These are phyloP conservation scores for Zaprionus lachaisei DNA, from an alignment of 1,140 invertebrate genomes.

Conservation along the genomic window DNA sequence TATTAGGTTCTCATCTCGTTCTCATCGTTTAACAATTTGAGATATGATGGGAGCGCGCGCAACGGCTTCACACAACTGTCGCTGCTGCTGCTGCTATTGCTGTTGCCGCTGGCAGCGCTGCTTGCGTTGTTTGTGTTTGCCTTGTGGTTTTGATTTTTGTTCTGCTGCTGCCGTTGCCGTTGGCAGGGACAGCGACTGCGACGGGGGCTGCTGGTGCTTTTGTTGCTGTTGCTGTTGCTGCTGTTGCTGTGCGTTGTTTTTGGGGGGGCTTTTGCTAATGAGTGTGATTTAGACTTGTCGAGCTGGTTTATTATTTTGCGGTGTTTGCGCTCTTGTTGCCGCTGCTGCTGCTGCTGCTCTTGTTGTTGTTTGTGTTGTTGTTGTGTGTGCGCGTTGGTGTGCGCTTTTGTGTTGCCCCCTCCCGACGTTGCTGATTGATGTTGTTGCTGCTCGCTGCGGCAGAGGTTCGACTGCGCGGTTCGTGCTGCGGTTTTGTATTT, in stretches of 20 bases:
- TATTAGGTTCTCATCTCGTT: conserved; percentile 84
- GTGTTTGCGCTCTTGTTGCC: conserved; percentile 78
- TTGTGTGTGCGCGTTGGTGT: conserved; percentile 52
- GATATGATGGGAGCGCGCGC: conserved; percentile 67
- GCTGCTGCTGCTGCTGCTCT: conserved; percentile 45
- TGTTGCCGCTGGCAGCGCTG: background rate
- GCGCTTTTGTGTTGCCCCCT: conserved; percentile 65
- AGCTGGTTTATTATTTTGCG: conserved; percentile 83
- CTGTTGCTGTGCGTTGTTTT: conserved; percentile 54
- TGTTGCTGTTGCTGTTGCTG: conserved; percentile 40
- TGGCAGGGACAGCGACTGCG: conserved; percentile 11
- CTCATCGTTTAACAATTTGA: conserved; percentile 84
- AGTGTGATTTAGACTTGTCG: conserved; percentile 82
- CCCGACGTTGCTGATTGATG: conserved; percentile 45
- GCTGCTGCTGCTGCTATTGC: conserved; percentile 1
- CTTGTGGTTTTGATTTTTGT: conserved; percentile 55
- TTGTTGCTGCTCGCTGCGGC: conserved; percentile 39
- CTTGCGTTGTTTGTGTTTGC: conserved; percentile 31
- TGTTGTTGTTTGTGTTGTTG: conserved; percentile 48
- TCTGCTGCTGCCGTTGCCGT: conserved; percentile 38
- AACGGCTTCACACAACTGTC: conserved; percentile 21
- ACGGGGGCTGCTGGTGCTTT: conserved; percentile 20
- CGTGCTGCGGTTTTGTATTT: conserved; percentile 69
- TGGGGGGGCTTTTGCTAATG: conserved; percentile 77
- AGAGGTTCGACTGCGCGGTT: conserved; percentile 25